Conservation (phyloP, 1,140 invertebrate genomes). For the Platyscapa corneri region DNA sequence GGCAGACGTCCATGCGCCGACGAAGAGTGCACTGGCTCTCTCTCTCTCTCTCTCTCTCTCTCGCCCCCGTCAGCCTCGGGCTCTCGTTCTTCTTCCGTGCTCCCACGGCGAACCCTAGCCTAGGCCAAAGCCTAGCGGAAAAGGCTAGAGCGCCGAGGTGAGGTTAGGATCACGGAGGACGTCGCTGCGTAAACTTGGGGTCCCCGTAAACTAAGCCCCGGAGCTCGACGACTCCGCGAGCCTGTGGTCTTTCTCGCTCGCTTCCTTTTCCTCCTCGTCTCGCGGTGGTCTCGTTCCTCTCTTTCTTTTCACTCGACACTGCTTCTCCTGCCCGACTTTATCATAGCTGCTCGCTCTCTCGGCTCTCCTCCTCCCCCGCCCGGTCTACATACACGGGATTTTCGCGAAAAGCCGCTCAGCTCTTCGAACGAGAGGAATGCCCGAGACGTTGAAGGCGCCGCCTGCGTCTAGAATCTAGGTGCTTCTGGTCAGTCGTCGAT, state of each 20-base stretch:
- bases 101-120: slow-evolving; percentile 58
- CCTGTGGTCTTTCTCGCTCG: slow-evolving; percentile 46
- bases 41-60: slow-evolving; percentile 40
- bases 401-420: not conserved
- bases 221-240: slow-evolving; percentile 53
- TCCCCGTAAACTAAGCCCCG: slow-evolving; percentile 68
- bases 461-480: no score
- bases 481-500: not conserved
- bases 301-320: not conserved
- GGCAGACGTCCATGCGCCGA: slow-evolving; percentile 65
- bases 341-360: not conserved
- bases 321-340: slow-evolving; percentile 34
- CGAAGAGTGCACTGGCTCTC: slow-evolving; percentile 68
- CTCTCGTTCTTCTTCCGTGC: slow-evolving; percentile 21
- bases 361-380: no score
- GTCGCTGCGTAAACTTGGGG: slow-evolving; percentile 68
- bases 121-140: slow-evolving; percentile 59
- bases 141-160: slow-evolving; percentile 65
- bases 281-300: not conserved
- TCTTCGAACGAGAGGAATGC: not conserved
- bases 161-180: slow-evolving; percentile 52
- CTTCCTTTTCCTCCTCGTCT: no score
- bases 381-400: not conserved
- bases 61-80: slow-evolving; percentile 20
- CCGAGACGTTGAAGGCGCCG: no score